Evolutionary conservation across 2,113 vertebrate species (phyloP), one percentile per base, ranked within the genome.

Genomic region (Ciconia maguari): DNA sequence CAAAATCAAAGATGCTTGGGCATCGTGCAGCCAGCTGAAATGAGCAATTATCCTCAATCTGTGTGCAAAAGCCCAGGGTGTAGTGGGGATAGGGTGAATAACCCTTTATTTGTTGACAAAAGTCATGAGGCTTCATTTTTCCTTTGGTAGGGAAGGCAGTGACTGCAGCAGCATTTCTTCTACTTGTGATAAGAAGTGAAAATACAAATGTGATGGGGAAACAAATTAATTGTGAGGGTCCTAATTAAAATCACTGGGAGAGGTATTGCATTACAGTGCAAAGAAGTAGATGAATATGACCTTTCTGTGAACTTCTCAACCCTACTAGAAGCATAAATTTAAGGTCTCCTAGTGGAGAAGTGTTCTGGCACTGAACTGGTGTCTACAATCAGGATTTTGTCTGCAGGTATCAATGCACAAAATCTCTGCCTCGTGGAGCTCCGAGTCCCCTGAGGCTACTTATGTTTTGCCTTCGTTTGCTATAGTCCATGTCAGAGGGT

Each of bases 321-420:
- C 89, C 83, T 72, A 32, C 89, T 79, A 83, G 95, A 87, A 95
- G 90, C 94, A 96, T 97, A 98, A 94, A 97, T 97, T 96, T 91
- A 78, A 96, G 91, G 86, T 83, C 95, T 96, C 91, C 84, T 96
- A 61, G 92, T 48, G 44, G 94, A 94, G 89, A 95, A 96, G 83
- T n/a, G 87, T 97, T 97, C 90, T 97, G 97, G 95, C 95, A 83
- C 94, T 93, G 89, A 95, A 71, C 89, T 85, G 94, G 90, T 95
- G 86, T 93, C 93, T 96, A 97, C 97, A 98, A 96, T 98, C 97
- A 95, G 97, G 96, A 97, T 97, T 97, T 91, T 95, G 97, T 98
- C 96, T 97, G 93, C 86, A 95, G 94, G 94, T 96, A 96, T 94
- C 95, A 96, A 92, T 86, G 82, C 91, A 94, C 93, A 93, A 94